Conservation (phyloP, 1,140 invertebrate species). For the Polyergus mexicanus region DNA sequence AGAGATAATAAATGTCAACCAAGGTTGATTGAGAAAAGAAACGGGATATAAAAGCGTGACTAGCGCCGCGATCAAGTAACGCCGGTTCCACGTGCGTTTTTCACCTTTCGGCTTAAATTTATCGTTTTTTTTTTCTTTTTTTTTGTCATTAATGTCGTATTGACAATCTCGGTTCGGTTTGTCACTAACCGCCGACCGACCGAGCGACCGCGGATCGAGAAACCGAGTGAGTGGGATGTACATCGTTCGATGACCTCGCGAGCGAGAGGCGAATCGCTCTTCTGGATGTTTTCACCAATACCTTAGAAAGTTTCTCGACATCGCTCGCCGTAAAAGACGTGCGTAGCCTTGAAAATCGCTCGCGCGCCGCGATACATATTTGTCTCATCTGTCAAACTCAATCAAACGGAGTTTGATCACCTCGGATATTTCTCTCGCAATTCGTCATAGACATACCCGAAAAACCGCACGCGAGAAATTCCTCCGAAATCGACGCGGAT, state of each 20-base stretch:
- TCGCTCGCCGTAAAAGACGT: constrained; percentile 12
- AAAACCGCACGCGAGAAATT: not conserved
- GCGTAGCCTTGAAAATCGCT: constrained; percentile 67
- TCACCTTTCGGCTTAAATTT: not conserved
- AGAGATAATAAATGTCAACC: not conserved
- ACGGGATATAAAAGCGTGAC: not conserved
- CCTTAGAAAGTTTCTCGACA: constrained; percentile 66
- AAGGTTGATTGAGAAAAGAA: not conserved
- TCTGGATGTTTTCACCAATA: constrained; percentile 71
- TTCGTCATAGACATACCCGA: not conserved
- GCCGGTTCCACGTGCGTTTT: not conserved
- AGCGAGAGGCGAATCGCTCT: constrained; percentile 69
- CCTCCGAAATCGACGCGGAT: not conserved
- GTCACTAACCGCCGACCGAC: constrained; percentile 26
- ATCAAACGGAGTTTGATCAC: not conserved
- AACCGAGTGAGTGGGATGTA: constrained; percentile 62
- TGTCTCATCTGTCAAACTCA: not conserved
- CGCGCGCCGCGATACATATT: constrained; percentile 21
- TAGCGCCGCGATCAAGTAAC: not conserved
- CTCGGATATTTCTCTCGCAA: not conserved
- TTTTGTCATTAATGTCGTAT: not conserved
- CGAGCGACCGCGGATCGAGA: constrained; percentile 6
- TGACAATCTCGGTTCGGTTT: constrained; percentile 3
- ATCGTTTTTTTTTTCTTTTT: no score
- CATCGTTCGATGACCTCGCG: constrained; percentile 71